A percentile compares a stretch with the other conserved stretches of the same genome.
Evolutionary conservation across 1,140 invertebrate genomes (phyloP).

Genomic region (Hylyphantes graminicola): DNA sequence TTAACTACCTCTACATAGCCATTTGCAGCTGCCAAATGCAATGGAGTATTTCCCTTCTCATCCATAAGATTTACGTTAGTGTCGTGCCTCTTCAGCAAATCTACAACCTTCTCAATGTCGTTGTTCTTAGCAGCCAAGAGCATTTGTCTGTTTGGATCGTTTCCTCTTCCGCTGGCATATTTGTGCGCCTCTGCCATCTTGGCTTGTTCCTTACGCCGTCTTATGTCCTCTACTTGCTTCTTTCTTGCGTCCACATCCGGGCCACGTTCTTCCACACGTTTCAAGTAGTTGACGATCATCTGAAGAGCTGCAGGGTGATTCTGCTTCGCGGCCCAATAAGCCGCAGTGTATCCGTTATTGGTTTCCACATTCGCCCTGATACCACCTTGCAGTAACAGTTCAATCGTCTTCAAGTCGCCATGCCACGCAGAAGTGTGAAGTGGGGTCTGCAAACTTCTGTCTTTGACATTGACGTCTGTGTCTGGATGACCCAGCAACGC

Average conservation of each 20-base stretch:
- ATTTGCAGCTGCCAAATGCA: conserved; percentile 1
- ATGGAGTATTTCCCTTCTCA: not conserved
- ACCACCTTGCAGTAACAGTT: not conserved
- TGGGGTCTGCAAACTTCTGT: not conserved
- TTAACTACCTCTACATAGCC: conserved; percentile 3
- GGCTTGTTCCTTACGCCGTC: not conserved
- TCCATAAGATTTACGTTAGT: not conserved
- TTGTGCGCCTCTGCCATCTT: not conserved
- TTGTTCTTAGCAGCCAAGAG: not conserved
- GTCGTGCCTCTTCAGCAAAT: not conserved
- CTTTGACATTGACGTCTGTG: not conserved
- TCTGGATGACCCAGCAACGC: not conserved
- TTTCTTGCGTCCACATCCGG: not conserved
- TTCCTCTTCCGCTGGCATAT: too few relatives aligned
- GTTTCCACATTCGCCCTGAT: not conserved
- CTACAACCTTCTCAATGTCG: not conserved
- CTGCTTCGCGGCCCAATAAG: conserved; percentile 6
- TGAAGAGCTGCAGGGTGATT: not conserved
- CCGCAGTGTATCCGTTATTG: not conserved
- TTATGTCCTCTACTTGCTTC: not conserved
- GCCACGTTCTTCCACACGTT: not conserved
- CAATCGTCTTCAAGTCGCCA: not conserved
- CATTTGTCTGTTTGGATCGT: not conserved
- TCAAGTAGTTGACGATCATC: not conserved
- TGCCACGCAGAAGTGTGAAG: not conserved